phyloP scores from a whole-genome alignment of 2,888 invertebrate genomes.

The Diploptera punctata region DNA sequence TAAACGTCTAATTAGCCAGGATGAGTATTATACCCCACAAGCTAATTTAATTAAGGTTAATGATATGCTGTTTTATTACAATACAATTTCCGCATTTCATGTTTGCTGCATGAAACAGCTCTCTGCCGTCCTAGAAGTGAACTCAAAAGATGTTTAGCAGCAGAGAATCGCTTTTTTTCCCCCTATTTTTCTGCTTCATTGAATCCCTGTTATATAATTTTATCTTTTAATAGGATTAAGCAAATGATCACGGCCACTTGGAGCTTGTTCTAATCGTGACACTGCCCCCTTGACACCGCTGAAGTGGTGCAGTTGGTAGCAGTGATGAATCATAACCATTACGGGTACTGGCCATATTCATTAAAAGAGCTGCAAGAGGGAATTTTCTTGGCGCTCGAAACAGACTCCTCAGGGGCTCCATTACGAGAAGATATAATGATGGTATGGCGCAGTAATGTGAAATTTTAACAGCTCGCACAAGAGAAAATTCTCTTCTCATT shows the following conservation, averaged over 20 bases:
- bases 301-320: conserved; percentile 9
- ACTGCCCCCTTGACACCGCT: not conserved
- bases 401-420: conserved; percentile 13
- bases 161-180: too few relatives aligned
- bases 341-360: not conserved
- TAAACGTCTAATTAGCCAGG: too few relatives aligned
- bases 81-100: too few relatives aligned
- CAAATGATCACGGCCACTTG: not conserved
- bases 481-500: conserved; percentile 12
- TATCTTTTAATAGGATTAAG: not conserved
- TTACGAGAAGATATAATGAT: conserved; percentile 7
- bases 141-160: too few relatives aligned
- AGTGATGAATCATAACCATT: conserved; percentile 12
- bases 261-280: not conserved
- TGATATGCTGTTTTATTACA: too few relatives aligned
- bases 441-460: not conserved
- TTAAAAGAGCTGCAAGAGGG: conserved; percentile 1
- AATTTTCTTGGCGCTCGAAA: conserved; percentile 11
- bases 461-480: conserved; percentile 12
- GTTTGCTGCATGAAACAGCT: too few relatives aligned
- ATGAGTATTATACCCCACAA: too few relatives aligned
- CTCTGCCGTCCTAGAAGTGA: too few relatives aligned
- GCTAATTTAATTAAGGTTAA: too few relatives aligned
- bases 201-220: not conserved
- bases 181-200: not conserved